Evolutionary conservation across 2,888 invertebrate species (phyloP), one percentile per base, ranked within the genome.

Genomic region (Steinernema carpocapsae): DNA sequence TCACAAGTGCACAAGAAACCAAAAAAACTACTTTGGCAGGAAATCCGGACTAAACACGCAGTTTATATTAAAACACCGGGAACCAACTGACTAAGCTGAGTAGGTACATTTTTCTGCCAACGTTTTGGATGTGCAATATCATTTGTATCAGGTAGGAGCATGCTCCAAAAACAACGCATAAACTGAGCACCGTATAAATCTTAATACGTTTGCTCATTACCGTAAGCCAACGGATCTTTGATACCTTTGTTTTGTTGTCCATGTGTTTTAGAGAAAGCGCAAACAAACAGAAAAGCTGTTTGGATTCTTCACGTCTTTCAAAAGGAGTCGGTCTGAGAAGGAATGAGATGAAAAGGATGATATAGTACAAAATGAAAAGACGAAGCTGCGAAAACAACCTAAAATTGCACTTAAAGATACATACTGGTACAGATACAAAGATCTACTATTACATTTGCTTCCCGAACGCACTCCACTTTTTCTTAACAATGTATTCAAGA

Each of bases 401-500:
- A 73, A 48, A 83, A 76, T n/a, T 14, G 37, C 51, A 70, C n/a
- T n/a, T n/a, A n/a, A n/a, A n/a, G n/a, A n/a, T n/a, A n/a, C n/a
- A 74, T 45, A 56, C n/a, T 70, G 6, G 7, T 64, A 17, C 17
- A 64, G 14, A 1, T 32, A 14, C 3, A 29, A 43, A 19, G 24
- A 10, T 4, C 17, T n/a, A 43, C 17, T 64, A 77, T 52, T 46
- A 84, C 84, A 80, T 83, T 72, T 80, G 79, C 42, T 80, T 77
- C 17, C 80, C 85, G 88, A 96, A 97, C 0, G 95, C 94, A 85
- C 95, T 94, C 97, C 97, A 99, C 90, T 99, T 99, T 1, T 95
- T 94, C 88, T 95, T 78, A 0, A 85, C 82, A 24, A 85, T 75
- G 56, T 84, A 78, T 74, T 85, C 85, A 26, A 85, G 72, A 22